Evolutionary conservation across 1,140 invertebrate genomes (phyloP), one percentile per base, ranked within the genome.

Genomic region (Notospermus geniculatus): DNA sequence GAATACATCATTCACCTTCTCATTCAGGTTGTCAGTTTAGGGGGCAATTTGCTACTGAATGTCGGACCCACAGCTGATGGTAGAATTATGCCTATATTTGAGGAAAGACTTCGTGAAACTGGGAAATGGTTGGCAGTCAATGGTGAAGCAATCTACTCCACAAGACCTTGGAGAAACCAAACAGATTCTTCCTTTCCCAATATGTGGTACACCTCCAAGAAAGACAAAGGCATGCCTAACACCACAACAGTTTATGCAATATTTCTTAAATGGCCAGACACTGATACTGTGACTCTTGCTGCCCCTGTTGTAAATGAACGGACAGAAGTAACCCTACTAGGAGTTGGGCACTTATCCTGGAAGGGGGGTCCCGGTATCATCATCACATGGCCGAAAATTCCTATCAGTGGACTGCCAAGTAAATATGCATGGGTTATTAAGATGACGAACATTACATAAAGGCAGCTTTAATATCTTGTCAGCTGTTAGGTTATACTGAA

Each of bases 31-130:
- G 45, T 19, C 57, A 91, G 91, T 64, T 92, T 89, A 74, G 91
- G 91, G 80, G 92, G 91, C 23, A 97, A 97, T 80, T 82, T 92
- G 9, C 74, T 95, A 7, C 87, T 96, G 68, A 97, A 96, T 75
- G 85, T 95, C 59, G 93, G 93, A 1, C 93, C 93, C 11, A 92
- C 92, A 0, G 90, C 89, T 73, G 90, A 93, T 69, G 94, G 95
- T 1, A 88, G 86, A 5, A 95, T 98, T 55, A 73, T 84, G 7
- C 89, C 92, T 17, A 91, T 97, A 71, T 95, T 91, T 77, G 87
- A 96, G 83, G 92, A 97, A 73, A 84, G 93, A 61, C 81, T 98
- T 0, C 74, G 84, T 2, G 78, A 85, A 66, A 46, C 85, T 23
- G 88, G 88, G 45, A 62, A 75, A 17, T 96, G 93, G 92, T 76